These are phyloP conservation scores for Lochmaea capreae DNA, from an alignment of 2,888 invertebrate genomes.

Conservation along the genomic window DNA sequence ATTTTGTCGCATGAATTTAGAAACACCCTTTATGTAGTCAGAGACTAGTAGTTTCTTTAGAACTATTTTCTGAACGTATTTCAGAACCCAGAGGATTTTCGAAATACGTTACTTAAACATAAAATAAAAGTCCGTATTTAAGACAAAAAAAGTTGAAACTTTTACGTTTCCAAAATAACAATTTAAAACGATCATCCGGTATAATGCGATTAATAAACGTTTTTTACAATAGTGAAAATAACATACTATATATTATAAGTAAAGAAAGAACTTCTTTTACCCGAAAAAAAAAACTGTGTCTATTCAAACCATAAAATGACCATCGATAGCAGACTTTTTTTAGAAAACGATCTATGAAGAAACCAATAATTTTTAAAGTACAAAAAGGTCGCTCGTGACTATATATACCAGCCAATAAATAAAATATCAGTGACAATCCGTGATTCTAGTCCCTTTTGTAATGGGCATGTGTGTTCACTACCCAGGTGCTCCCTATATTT, in stretches of 20 bases:
- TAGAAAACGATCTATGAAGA: slow-evolving; percentile 46
- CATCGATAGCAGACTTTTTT: slow-evolving; percentile 43
- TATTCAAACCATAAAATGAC: slow-evolving; percentile 44
- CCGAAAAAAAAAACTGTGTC: slow-evolving; percentile 27
- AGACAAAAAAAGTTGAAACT: too few relatives aligned
- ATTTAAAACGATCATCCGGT: not conserved
- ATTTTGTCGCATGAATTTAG: too few relatives aligned
- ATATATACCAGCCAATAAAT: slow-evolving; percentile 60
- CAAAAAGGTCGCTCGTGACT: slow-evolving; percentile 55
- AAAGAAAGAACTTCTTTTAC: too few relatives aligned
- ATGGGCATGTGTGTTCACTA: slow-evolving; percentile 48
- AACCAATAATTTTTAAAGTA: slow-evolving; percentile 53
- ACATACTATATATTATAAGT: too few relatives aligned
- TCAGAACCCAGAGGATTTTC: not conserved
- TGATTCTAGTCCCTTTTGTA: slow-evolving; percentile 58
- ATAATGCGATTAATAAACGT: not conserved
- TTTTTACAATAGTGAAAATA: slow-evolving; percentile 17
- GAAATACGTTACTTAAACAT: too few relatives aligned
- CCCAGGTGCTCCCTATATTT: slow-evolving; percentile 49
- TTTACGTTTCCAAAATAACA: too few relatives aligned
- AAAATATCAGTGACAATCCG: slow-evolving; percentile 65
- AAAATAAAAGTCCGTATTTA: not conserved
- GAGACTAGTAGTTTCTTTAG: not conserved
- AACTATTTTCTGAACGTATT: not conserved
- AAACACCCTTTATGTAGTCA: too few relatives aligned